Conservation (phyloP, 2,113 vertebrate genomes). For the Synodontis membranacea region DNA sequence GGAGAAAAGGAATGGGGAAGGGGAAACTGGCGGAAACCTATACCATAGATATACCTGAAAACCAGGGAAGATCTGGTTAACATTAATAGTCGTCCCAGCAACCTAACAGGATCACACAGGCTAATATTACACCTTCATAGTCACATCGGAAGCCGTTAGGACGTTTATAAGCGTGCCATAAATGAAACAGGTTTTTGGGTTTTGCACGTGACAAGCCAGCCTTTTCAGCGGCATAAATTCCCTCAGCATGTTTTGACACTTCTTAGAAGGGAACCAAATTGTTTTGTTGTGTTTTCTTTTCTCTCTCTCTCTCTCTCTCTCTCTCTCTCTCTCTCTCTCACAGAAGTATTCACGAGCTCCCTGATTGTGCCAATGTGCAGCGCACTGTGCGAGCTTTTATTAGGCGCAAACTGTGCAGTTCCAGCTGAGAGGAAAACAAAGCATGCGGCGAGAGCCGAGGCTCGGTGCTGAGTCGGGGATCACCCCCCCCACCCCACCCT, state of each 20-base stretch:
- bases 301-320: not conserved
- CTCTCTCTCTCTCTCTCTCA: not conserved
- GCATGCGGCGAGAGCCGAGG: constrained; percentile 13
- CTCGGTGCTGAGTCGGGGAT: constrained; percentile 23
- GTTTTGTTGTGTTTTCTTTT: not conserved
- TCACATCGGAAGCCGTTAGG: not conserved
- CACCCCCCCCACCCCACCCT: no score
- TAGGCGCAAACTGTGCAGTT: constrained; percentile 40
- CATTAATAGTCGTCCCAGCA: not conserved
- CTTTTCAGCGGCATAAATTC: not conserved
- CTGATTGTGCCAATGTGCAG: not conserved
- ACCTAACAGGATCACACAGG: not conserved
- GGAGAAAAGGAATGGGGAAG: not conserved
- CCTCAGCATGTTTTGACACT: constrained; percentile 2
- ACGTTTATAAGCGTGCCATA: not conserved
- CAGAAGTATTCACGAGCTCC: constrained; percentile 23
- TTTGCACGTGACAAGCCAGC: not conserved
- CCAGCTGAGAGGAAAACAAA: constrained; percentile 43
- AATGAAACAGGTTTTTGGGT: not conserved
- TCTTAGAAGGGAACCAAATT: constrained; percentile 13
- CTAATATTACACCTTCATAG: not conserved
- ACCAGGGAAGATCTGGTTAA: not conserved
- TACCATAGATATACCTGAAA: not conserved
- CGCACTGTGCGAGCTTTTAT: constrained; percentile 42
- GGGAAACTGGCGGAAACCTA: not conserved